A percentile compares a stretch with the other conserved stretches of the same genome.
Conservation (phyloP, 2,888 invertebrate species). For the Phyllotreta striolata region DNA sequence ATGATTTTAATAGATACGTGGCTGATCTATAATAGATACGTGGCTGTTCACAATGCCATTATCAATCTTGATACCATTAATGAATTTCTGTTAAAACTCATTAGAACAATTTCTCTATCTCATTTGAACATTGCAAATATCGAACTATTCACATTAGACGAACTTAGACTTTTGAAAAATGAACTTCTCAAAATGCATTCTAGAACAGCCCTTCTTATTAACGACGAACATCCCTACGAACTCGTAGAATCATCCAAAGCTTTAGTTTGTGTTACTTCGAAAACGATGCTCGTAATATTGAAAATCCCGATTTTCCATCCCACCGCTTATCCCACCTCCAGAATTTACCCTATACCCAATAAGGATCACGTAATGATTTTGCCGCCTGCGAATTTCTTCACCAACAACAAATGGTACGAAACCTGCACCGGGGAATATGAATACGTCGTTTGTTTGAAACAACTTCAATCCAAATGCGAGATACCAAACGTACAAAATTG, state of each 20-base stretch:
- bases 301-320: background rate
- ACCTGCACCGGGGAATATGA: background rate
- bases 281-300: conserved; percentile 5
- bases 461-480: background rate
- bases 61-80: background rate
- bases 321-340: background rate
- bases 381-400: background rate
- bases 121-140: background rate
- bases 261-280: background rate
- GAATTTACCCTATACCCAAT: conserved; percentile 3
- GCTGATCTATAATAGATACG: background rate
- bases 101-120: conserved; percentile 1
- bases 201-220: background rate
- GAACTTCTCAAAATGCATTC: background rate
- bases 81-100: conserved; percentile 1
- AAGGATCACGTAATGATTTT: background rate
- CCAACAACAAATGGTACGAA: conserved; percentile 10
- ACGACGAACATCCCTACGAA: conserved; percentile 3
- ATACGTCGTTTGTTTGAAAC: background rate
- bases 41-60: background rate
- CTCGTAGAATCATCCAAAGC: background rate
- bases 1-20: background rate
- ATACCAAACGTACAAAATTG: background rate
- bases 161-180: background rate
- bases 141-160: background rate